A percentile compares a stretch with the other conserved stretches of the same genome.
Conservation (phyloP, 2,797 vertebrate genomes). For the Limosa lapponica region DNA sequence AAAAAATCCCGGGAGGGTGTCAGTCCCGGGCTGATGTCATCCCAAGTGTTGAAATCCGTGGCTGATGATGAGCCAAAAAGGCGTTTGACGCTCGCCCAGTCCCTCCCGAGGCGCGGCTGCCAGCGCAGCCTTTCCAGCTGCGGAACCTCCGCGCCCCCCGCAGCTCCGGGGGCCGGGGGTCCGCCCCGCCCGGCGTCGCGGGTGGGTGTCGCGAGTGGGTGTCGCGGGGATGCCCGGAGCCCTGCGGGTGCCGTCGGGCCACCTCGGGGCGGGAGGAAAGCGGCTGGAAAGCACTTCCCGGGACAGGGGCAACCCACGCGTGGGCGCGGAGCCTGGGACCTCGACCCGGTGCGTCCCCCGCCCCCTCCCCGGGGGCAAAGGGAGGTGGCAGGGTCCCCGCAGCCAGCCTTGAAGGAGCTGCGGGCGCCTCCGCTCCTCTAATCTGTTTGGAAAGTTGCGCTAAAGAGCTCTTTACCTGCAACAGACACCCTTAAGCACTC, state of each 20-base stretch:
- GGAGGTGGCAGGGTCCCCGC: neutral
- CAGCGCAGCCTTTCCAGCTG: neutral
- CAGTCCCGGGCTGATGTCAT: neutral
- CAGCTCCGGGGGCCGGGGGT: neutral
- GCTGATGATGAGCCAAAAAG: neutral
- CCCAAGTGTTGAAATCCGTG: neutral
- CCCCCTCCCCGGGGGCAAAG: too few species aligned
- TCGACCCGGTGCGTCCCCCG: neutral
- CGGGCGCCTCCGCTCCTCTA: neutral
- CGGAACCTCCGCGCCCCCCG: neutral
- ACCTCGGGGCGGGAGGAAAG: neutral
- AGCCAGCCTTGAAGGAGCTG: neutral
- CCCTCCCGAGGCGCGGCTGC: neutral
- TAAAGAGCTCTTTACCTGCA: constrained; percentile 74
- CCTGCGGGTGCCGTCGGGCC: accelerated
- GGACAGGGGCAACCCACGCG: neutral
- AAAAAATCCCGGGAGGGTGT: neutral
- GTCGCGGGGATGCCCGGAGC: neutral
- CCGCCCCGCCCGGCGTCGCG: neutral
- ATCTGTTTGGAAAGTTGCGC: constrained; percentile 31
- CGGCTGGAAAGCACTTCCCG: accelerated
- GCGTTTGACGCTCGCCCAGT: neutral
- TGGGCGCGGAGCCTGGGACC: accelerated
- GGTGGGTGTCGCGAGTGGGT: neutral
- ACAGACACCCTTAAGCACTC: constrained; percentile 75